Evolutionary conservation across 23 tunicate genomes (phyloP).

Genomic region (Trididemnum miniatum): DNA sequence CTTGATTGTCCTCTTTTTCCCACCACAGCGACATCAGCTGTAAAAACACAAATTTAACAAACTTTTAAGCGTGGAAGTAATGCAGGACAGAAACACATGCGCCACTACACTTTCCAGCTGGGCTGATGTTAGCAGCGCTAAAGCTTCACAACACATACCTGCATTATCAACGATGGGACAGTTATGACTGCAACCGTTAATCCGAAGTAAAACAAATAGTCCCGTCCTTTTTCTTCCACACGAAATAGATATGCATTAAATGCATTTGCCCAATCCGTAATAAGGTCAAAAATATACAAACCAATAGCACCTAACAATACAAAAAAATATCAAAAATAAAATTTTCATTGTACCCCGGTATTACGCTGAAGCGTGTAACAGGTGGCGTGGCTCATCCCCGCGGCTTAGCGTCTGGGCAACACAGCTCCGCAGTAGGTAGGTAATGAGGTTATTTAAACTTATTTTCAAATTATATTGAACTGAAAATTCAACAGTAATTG

Average conservation of each 20-base stretch:
- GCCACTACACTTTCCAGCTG: no score
- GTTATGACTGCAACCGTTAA: conserved; percentile 52
- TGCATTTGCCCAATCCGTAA: conserved; percentile 69
- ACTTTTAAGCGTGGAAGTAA: no score
- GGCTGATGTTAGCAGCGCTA: no score
- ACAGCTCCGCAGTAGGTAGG: no score
- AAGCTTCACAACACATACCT: conserved; percentile 44
- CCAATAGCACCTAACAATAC: conserved; percentile 44
- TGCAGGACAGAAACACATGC: no score
- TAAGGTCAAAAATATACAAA: conserved; percentile 66
- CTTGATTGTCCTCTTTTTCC: conserved; percentile 40
- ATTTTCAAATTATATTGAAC: no score
- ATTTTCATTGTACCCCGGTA: neutral
- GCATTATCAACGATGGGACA: conserved; percentile 65
- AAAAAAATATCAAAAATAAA: no score
- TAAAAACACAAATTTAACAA: no score
- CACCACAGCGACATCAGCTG: conserved; percentile 61
- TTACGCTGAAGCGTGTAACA: neutral
- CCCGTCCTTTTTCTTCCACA: conserved; percentile 23
- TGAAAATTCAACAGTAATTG: no score
- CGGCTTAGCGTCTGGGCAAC: no score
- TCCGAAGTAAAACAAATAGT: conserved; percentile 54
- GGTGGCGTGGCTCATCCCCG: no score
- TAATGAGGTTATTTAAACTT: no score
- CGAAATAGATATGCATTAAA: conserved; percentile 42